These are phyloP conservation scores for Aegotheles bennettii DNA, from an alignment of 2,113 vertebrate species.

Conservation along the genomic window DNA sequence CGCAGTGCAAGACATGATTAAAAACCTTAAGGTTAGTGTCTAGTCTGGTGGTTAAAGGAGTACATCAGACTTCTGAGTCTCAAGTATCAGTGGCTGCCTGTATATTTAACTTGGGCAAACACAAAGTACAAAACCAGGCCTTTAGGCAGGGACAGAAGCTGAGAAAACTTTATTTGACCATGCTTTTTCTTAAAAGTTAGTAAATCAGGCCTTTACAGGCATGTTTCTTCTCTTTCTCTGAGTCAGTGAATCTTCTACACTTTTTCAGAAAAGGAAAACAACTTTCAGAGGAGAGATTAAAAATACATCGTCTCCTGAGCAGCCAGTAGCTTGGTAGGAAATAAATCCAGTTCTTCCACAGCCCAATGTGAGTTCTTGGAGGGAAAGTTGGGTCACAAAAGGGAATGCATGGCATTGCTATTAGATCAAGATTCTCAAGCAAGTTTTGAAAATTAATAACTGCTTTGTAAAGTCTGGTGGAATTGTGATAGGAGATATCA, in stretches of 20 bases:
- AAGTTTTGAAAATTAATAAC: background rate
- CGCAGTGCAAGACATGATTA: background rate
- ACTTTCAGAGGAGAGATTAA: background rate
- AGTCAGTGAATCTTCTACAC: background rate
- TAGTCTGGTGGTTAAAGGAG: background rate
- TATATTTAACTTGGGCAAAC: background rate
- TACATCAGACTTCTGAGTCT: background rate
- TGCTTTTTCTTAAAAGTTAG: background rate
- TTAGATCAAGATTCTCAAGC: background rate
- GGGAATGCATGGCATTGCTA: background rate
- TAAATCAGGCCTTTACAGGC: background rate
- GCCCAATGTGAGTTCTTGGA: background rate
- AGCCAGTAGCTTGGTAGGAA: background rate
- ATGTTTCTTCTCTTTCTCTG: background rate
- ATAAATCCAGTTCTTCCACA: background rate
- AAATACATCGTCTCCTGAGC: background rate
- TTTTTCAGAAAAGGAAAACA: background rate
- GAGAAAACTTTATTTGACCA: background rate
- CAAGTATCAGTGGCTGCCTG: background rate
- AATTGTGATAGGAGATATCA: background rate
- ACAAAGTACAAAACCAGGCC: background rate
- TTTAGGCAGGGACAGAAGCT: background rate
- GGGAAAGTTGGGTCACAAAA: background rate
- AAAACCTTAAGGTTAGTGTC: background rate
- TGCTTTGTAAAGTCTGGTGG: background rate